Evolutionary conservation across 2,888 invertebrate species (phyloP).

Genomic region (Chalcis sispes): DNA sequence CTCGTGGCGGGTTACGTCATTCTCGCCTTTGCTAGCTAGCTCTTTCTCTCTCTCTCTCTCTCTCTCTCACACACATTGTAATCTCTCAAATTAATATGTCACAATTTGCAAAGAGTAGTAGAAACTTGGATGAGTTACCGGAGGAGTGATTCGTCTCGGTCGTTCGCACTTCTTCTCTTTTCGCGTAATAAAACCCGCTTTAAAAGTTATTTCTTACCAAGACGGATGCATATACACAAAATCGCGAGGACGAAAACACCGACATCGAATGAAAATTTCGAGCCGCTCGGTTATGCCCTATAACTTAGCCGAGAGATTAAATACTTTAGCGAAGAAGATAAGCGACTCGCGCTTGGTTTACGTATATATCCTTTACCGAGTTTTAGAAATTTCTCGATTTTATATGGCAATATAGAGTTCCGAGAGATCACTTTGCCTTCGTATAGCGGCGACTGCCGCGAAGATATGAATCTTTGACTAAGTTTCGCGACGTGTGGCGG

Average conservation of each 20-base stretch:
- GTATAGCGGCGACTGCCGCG: not conserved
- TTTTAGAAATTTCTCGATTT: slow-evolving; percentile 46
- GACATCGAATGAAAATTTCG: not conserved
- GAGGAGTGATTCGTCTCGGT: too few species aligned
- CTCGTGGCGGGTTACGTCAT: too few species aligned
- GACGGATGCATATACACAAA: not conserved
- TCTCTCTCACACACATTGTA: not conserved
- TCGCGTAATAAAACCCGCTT: slow-evolving; percentile 32
- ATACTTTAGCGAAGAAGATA: slow-evolving; percentile 33
- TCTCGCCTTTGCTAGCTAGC: slow-evolving; percentile 17
- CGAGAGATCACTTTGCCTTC: slow-evolving; percentile 32
- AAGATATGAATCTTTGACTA: slow-evolving; percentile 38
- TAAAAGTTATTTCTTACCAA: slow-evolving; percentile 30
- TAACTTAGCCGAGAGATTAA: slow-evolving; percentile 35
- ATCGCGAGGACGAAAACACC: not conserved
- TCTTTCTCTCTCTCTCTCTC: not conserved
- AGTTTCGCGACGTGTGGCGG: slow-evolving; percentile 35
- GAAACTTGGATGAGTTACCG: too few species aligned
- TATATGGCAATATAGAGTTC: slow-evolving; percentile 11
- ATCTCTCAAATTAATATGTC: slow-evolving; percentile 64
- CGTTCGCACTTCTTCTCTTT: not conserved
- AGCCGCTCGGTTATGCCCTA: too few species aligned
- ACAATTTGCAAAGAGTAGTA: slow-evolving; percentile 7
- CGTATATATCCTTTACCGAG: not conserved
- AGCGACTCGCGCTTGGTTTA: not conserved